A percentile compares a stretch with the other conserved stretches of the same genome.
These are phyloP conservation scores for Phylloscopus trochiloides DNA, from an alignment of 2,113 vertebrate genomes.

Conservation along the genomic window DNA sequence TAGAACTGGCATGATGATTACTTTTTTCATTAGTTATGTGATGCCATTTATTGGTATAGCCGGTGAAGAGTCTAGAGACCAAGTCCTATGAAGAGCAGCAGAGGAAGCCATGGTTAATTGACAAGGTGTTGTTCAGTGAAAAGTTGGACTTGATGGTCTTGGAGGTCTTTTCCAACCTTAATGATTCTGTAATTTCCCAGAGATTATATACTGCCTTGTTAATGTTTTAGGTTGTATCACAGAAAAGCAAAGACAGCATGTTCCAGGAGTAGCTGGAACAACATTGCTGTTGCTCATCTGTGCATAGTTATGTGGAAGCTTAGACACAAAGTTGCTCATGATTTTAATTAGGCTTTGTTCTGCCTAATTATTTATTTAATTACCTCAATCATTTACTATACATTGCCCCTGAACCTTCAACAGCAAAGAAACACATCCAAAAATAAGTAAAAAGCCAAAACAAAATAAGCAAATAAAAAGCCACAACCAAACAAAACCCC, in stretches of 20 bases:
- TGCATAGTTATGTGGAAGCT: not conserved
- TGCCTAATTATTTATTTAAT: not conserved
- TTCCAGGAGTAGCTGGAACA: not conserved
- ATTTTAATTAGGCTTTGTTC: not conserved
- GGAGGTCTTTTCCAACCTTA: not conserved
- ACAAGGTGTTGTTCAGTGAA: not conserved
- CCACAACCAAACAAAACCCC: not conserved
- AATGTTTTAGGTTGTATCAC: not conserved
- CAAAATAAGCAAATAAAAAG: not conserved
- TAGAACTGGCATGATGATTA: not conserved
- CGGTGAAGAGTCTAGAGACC: not conserved
- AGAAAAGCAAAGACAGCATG: not conserved
- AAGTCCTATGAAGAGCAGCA: not conserved
- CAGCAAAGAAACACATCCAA: not conserved
- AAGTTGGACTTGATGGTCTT: not conserved
- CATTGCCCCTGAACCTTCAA: not conserved
- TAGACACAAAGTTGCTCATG: not conserved
- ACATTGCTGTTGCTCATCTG: not conserved
- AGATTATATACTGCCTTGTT: not conserved
- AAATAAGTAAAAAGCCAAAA: not conserved
- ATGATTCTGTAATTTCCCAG: not conserved
- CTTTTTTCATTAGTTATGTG: not conserved
- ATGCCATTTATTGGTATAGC: not conserved
- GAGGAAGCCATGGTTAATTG: not conserved
- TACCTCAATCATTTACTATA: not conserved